Evolutionary conservation across 35 echinoderm and acorn worm genomes (phyloP).

Genomic region (Ophiothrix spiculata): DNA sequence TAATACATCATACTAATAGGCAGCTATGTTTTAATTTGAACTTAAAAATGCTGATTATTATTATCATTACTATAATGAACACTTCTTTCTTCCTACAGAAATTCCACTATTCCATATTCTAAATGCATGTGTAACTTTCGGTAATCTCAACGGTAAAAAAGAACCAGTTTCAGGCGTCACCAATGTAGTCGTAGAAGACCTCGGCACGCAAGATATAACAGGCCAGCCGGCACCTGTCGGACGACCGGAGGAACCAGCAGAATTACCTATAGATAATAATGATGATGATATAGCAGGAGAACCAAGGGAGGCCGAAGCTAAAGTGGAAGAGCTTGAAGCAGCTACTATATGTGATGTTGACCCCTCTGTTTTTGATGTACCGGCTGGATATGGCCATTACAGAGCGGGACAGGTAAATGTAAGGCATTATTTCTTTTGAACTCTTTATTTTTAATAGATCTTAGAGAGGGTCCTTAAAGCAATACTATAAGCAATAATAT

Average conservation of each 20-base stretch:
- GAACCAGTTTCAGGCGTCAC: constrained; percentile 68
- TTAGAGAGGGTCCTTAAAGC: no score
- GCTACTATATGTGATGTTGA: constrained; percentile 76
- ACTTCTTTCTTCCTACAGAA: constrained; percentile 45
- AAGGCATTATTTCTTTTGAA: no score
- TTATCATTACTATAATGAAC: background rate
- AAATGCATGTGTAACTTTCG: constrained; percentile 95
- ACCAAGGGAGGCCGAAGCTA: background rate
- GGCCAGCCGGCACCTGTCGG: background rate
- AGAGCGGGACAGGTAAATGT: constrained; percentile 11
- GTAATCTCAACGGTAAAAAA: constrained; percentile 70
- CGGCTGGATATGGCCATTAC: constrained; percentile 37
- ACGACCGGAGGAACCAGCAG: background rate
- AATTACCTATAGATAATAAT: background rate
- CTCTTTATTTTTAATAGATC: no score
- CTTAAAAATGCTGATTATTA: background rate
- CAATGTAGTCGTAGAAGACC: constrained; percentile 61
- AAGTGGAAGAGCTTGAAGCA: background rate
- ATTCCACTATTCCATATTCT: constrained; percentile 99
- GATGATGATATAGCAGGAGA: background rate
- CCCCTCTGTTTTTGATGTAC: constrained; percentile 78
- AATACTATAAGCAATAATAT: no score
- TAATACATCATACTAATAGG: no score
- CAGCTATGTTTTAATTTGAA: background rate
- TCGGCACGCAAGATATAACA: constrained; percentile 14